Evolutionary conservation across 2,113 vertebrate species (phyloP).

Genomic region (Cebidichthys violaceus): DNA sequence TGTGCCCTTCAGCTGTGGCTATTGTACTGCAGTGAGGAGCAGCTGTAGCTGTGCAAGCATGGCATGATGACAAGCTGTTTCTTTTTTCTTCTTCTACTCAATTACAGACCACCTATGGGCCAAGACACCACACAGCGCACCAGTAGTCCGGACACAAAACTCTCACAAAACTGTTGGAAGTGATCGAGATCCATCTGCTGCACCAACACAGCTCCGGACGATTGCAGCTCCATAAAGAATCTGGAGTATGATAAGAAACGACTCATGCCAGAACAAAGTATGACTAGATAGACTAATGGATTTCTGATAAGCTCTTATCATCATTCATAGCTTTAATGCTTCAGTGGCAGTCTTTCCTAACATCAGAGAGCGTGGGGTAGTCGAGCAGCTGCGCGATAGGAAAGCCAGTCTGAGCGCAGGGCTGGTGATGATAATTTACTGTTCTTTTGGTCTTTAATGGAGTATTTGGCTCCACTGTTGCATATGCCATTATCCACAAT

Average conservation of each 20-base stretch:
- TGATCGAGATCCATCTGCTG: conserved; percentile 51
- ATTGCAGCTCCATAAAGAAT: conserved; percentile 38
- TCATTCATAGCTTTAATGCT: conserved; percentile 52
- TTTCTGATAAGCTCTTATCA: conserved; percentile 70
- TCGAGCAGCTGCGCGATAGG: conserved; percentile 13
- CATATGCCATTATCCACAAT: conserved; percentile 74
- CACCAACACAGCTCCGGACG: conserved; percentile 18
- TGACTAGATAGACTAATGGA: conserved; percentile 66
- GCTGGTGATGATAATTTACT: conserved; percentile 55
- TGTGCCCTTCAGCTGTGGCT: conserved; percentile 73
- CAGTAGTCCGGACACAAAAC: conserved; percentile 35
- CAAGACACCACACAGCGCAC: conserved; percentile 62
- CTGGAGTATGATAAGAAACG: conserved; percentile 46
- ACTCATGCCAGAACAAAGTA: conserved; percentile 44
- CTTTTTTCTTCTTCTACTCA: conserved; percentile 60
- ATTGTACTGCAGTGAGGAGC: conserved; percentile 69
- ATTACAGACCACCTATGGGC: conserved; percentile 78
- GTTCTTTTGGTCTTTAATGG: conserved; percentile 71
- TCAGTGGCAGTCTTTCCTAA: conserved; percentile 56
- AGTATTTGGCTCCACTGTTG: conserved; percentile 71
- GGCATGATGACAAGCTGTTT: conserved; percentile 66
- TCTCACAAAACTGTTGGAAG: conserved; percentile 48
- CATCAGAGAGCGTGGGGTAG: conserved; percentile 33
- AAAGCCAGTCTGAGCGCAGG: conserved; percentile 23
- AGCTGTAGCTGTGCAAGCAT: conserved; percentile 58